A percentile compares a stretch with the other conserved stretches of the same genome.
Evolutionary conservation across 2,888 invertebrate genomes (phyloP).

Genomic region (Agrochola macilenta): DNA sequence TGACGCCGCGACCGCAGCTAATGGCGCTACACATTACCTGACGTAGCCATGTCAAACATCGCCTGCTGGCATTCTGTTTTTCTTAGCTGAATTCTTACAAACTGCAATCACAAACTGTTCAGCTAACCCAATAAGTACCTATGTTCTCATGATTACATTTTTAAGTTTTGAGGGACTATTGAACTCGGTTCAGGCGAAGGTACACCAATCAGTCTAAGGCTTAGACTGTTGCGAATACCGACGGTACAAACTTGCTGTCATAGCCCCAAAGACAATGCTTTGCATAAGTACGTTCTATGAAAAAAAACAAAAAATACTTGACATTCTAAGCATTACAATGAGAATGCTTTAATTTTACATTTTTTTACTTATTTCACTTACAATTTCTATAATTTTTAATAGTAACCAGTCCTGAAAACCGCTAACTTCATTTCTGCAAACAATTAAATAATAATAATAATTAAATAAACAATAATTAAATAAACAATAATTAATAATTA

Average conservation of each 20-base stretch:
- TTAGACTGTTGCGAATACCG: too few species aligned
- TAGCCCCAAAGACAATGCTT: neutral
- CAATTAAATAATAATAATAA: too few species aligned
- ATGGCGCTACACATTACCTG: conserved; percentile 61
- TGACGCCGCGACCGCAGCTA: conserved; percentile 53
- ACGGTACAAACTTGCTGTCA: neutral
- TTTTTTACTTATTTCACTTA: neutral
- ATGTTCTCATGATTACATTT: neutral
- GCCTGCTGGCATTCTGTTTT: conserved; percentile 38
- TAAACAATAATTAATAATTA: too few species aligned
- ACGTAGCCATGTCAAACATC: conserved; percentile 38
- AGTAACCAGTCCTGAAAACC: too few species aligned
- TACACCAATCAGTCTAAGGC: too few species aligned
- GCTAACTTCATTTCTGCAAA: too few species aligned
- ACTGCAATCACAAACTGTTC: neutral
- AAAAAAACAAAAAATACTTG: neutral
- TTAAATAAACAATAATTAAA: too few species aligned
- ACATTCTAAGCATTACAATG: neutral
- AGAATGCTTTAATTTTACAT: neutral
- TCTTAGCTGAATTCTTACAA: conserved; percentile 40
- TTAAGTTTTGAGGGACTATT: neutral
- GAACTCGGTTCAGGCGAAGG: neutral
- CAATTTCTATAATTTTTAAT: neutral
- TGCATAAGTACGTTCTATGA: neutral
- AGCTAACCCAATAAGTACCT: neutral